Conservation (phyloP, 2,797 vertebrate species). For the Garrulus glandarius region DNA sequence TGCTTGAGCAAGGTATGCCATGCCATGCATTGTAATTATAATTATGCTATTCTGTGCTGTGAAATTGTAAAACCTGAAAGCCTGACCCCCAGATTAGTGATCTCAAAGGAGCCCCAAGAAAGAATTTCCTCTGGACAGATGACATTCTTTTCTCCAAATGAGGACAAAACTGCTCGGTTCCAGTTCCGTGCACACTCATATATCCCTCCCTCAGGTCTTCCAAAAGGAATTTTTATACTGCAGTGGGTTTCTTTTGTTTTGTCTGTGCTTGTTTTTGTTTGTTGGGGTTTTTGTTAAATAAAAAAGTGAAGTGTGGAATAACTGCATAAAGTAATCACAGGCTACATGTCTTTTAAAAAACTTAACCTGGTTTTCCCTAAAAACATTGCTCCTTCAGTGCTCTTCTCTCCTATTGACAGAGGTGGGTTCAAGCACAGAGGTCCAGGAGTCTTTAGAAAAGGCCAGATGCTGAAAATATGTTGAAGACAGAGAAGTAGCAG, state of each 20-base stretch:
- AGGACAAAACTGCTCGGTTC: accelerated
- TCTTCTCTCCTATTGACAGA: background rate
- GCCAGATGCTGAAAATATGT: background rate
- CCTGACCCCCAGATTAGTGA: background rate
- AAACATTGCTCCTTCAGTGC: background rate
- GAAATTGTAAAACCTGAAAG: background rate
- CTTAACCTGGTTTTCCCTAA: background rate
- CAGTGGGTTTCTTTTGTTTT: background rate
- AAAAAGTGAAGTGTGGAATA: background rate
- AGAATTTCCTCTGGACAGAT: background rate
- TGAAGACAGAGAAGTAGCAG: background rate
- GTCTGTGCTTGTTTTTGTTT: background rate
- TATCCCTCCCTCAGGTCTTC: background rate
- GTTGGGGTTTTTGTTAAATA: too few species aligned
- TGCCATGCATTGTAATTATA: background rate
- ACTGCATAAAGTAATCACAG: background rate
- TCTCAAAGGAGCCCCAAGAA: background rate
- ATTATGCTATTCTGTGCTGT: background rate
- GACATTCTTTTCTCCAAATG: background rate
- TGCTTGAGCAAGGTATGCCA: background rate
- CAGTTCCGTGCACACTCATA: background rate
- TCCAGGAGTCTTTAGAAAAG: background rate
- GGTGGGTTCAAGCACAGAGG: background rate
- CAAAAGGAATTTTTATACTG: background rate
- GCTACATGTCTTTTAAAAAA: background rate